A percentile compares a stretch with the other conserved stretches of the same genome.
phyloP scores from a whole-genome alignment of 35 echinoderm and acorn worm genomes.

The Heliocidaris tuberculata region DNA sequence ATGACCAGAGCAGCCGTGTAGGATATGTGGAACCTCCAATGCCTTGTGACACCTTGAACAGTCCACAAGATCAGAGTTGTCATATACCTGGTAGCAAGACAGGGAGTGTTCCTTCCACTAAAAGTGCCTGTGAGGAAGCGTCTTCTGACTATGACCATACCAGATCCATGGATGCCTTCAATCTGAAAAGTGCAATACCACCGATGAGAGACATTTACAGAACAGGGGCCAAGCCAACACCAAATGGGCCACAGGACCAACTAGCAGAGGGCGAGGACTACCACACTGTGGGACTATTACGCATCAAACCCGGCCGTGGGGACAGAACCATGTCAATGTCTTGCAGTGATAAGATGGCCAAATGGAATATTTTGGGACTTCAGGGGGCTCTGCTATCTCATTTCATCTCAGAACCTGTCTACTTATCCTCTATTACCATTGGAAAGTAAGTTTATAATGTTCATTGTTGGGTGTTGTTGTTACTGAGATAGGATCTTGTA shows the following conservation, averaged over 20 bases:
- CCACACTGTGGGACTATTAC: conserved; percentile 72
- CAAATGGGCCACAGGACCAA: conserved; percentile 67
- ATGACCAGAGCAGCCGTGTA: background rate
- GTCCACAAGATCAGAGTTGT: background rate
- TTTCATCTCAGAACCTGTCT: conserved; percentile 67
- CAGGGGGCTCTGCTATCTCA: conserved; percentile 96
- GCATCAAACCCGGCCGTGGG: conserved; percentile 88
- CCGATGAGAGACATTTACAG: conserved; percentile 61
- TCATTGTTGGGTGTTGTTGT: background rate
- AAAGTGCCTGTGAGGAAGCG: background rate
- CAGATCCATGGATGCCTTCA: background rate
- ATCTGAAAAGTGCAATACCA: background rate
- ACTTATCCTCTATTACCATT: conserved; percentile 66
- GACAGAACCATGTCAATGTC: conserved; percentile 81
- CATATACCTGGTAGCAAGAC: too few species aligned
- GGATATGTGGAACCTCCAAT: background rate
- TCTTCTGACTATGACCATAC: background rate
- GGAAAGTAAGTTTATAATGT: conserved; percentile 63
- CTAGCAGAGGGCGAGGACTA: conserved; percentile 54
- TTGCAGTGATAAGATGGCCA: conserved; percentile 94
- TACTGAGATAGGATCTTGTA: background rate
- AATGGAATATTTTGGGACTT: conserved; percentile 80
- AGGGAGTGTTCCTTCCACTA: too few species aligned
- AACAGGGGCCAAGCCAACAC: conserved; percentile 91
- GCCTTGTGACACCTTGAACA: background rate